These are phyloP conservation scores for Tragelaphus oryx DNA, from an alignment of 2,797 vertebrate genomes.

Conservation along the genomic window DNA sequence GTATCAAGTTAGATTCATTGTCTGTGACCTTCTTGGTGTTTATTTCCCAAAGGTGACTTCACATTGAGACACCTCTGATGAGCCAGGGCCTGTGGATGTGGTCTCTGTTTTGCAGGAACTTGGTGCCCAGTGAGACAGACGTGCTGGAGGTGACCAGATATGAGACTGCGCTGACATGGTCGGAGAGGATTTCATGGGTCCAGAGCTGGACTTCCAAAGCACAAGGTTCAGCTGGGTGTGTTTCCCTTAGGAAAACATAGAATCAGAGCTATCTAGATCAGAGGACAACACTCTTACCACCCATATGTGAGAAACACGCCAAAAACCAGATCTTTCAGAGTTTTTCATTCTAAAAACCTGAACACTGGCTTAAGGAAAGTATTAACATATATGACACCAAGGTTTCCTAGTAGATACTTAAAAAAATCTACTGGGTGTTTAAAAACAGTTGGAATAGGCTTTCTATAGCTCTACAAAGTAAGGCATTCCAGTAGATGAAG, in stretches of 20 bases:
- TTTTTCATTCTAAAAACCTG: background rate
- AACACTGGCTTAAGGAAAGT: background rate
- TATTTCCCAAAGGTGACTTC: background rate
- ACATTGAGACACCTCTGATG: background rate
- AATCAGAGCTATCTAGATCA: background rate
- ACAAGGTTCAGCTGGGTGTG: background rate
- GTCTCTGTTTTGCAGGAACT: background rate
- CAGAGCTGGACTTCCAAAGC: background rate
- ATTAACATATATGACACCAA: background rate
- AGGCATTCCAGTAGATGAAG: background rate
- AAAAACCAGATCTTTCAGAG: background rate
- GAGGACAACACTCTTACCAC: background rate
- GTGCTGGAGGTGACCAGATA: too few species aligned
- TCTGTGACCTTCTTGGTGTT: background rate
- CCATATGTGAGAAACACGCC: background rate
- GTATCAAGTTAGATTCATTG: background rate
- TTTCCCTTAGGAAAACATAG: background rate
- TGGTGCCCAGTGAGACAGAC: background rate
- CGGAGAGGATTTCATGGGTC: background rate
- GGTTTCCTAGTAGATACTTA: background rate
- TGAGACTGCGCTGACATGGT: background rate
- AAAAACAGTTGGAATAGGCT: background rate
- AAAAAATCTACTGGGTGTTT: background rate
- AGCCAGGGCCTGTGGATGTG: background rate
- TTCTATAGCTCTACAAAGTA: background rate